These are phyloP conservation scores for Nautilus pompilius DNA, from an alignment of 1,140 invertebrate genomes.

Conservation along the genomic window DNA sequence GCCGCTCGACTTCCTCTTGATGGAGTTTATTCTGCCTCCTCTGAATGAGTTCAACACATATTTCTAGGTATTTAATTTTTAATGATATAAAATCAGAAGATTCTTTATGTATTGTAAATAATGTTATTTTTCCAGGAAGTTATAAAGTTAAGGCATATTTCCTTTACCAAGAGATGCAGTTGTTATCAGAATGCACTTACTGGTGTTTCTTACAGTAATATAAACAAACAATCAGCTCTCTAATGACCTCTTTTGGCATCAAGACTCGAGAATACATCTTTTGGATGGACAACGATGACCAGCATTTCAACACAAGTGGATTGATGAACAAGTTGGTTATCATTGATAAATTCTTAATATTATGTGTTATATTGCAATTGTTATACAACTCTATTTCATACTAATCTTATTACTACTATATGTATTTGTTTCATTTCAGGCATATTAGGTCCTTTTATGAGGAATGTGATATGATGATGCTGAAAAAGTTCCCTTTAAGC, in stretches of 20 bases:
- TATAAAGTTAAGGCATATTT: conserved; percentile 6
- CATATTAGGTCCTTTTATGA: background rate
- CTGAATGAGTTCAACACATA: conserved; percentile 19
- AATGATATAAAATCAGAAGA: background rate
- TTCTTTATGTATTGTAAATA: no score
- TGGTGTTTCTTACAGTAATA: background rate
- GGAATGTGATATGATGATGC: background rate
- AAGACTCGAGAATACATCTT: conserved; percentile 4
- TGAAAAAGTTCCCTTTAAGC: conserved; percentile 7
- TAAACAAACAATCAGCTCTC: conserved; percentile 4
- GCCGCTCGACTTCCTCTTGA: conserved; percentile 10
- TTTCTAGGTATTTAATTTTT: conserved; percentile 10
- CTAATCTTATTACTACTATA: no score
- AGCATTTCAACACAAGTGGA: no score
- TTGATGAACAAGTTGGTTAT: no score
- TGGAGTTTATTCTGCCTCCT: conserved; percentile 9
- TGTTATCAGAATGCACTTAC: background rate
- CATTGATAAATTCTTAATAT: conserved; percentile 8
- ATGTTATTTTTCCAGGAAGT: conserved; percentile 2
- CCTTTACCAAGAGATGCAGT: conserved; percentile 3
- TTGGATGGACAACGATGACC: background rate
- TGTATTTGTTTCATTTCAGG: no score
- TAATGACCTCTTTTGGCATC: conserved; percentile 1
- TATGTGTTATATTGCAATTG: no score
- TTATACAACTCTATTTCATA: no score